Evolutionary conservation across 2,797 vertebrate genomes (phyloP).

Genomic region (Myiothlypis chrysogaster): DNA sequence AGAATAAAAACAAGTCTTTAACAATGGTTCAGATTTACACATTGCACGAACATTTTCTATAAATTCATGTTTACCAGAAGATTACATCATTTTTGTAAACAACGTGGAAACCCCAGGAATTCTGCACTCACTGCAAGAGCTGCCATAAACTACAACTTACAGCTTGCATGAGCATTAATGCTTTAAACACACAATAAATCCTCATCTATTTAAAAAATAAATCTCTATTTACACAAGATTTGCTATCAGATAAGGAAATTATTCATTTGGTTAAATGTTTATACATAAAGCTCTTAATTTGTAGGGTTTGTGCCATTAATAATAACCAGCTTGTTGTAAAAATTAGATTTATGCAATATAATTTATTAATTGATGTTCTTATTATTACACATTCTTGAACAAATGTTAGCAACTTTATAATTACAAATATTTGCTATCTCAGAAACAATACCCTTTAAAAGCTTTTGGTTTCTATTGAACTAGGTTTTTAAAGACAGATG

Average conservation of each 20-base stretch:
- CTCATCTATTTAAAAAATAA: background rate
- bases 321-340: background rate
- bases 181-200: background rate
- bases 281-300: background rate
- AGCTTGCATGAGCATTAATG: background rate
- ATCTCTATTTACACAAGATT: background rate
- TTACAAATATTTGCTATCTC: background rate
- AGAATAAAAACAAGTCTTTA: background rate
- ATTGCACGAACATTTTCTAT: background rate
- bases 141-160: background rate
- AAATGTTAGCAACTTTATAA: background rate
- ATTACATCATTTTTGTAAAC: background rate
- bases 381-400: background rate
- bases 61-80: background rate
- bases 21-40: background rate
- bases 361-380: background rate
- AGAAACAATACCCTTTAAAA: background rate
- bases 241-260: background rate
- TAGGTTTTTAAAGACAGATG: background rate
- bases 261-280: background rate
- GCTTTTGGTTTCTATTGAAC: background rate
- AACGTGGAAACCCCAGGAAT: background rate
- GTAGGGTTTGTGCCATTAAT: background rate
- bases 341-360: background rate
- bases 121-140: background rate